Conservation (phyloP, 1,140 invertebrate genomes). For the Cydia amplana region DNA sequence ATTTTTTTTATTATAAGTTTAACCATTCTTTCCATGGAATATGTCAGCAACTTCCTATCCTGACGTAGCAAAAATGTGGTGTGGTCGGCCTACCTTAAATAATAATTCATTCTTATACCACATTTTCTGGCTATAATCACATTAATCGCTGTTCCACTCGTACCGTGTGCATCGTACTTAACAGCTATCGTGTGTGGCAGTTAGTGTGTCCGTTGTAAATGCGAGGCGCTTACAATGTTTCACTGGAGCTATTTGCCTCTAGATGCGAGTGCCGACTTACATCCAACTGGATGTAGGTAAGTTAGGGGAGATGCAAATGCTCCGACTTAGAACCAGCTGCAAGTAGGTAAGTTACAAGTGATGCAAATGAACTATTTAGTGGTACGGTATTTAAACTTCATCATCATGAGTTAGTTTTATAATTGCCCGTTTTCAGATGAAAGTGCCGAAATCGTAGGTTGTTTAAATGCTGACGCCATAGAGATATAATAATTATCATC, state of each 20-base stretch:
- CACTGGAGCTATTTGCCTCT: background rate
- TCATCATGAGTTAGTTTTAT: background rate
- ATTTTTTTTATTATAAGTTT: too few relatives aligned
- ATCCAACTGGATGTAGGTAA: background rate
- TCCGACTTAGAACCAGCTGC: background rate
- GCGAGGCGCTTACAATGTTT: conserved; percentile 18
- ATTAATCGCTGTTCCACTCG: background rate
- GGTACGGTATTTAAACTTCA: background rate
- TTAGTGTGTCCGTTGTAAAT: conserved; percentile 16
- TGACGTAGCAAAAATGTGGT: too few relatives aligned
- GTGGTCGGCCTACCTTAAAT: too few relatives aligned
- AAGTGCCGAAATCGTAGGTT: too few relatives aligned
- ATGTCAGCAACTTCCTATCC: too few relatives aligned
- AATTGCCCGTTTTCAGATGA: too few relatives aligned
- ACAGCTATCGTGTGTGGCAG: conserved; percentile 5
- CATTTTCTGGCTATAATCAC: background rate
- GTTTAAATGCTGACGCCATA: too few relatives aligned
- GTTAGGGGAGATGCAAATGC: background rate
- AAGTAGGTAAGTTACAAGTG: background rate
- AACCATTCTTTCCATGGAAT: too few relatives aligned
- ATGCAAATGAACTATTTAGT: background rate
- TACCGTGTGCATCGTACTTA: background rate
- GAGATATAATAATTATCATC: too few relatives aligned
- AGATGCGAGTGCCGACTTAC: conserved; percentile 2
- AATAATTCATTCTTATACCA: too few relatives aligned